phyloP scores from a whole-genome alignment of 2,797 vertebrate species.

The Cirrhinus molitorella region DNA sequence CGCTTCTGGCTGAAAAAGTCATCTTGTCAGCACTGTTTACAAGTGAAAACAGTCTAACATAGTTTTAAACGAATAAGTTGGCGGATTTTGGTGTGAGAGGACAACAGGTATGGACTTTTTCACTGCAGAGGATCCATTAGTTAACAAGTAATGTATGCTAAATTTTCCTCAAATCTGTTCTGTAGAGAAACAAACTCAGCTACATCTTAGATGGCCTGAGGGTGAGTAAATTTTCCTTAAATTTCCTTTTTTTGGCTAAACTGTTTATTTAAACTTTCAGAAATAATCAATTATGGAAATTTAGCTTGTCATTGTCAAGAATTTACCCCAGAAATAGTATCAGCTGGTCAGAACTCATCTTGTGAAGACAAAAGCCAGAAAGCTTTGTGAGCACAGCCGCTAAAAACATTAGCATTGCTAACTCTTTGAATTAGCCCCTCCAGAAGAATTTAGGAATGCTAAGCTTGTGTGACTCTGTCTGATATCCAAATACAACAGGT shows the following conservation, averaged over 20 bases:
- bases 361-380: background rate
- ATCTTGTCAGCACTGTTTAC: background rate
- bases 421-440: background rate
- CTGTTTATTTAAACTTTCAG: background rate
- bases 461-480: background rate
- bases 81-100: too few relatives aligned
- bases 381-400: background rate
- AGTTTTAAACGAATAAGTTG: background rate
- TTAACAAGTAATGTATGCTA: background rate
- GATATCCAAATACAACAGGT: constrained; percentile 6
- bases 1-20: background rate
- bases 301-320: background rate
- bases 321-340: background rate
- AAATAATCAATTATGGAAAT: background rate
- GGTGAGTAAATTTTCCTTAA: background rate
- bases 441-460: constrained; percentile 3
- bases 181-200: background rate
- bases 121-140: background rate
- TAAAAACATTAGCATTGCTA: background rate
- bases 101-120: too few relatives aligned
- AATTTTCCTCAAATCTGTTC: background rate
- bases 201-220: background rate
- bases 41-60: background rate
- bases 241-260: background rate
- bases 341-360: background rate